Percentiles rank a stretch among this genome's conserved stretches.
Evolutionary conservation across 2,888 invertebrate genomes (phyloP).

Genomic region (Tiliacea aurago): DNA sequence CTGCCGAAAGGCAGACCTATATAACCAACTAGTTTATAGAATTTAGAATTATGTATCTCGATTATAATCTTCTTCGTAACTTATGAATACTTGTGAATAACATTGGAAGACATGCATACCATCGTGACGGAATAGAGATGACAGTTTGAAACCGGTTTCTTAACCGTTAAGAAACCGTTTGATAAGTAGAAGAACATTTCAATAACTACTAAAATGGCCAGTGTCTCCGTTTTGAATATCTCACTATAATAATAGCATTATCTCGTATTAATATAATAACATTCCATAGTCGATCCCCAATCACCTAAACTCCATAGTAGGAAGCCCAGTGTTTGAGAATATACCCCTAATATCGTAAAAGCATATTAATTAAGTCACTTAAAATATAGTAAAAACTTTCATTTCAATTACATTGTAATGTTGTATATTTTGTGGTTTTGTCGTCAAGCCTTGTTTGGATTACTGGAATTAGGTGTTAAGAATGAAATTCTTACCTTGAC

Average conservation of each 20-base stretch:
- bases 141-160: not conserved
- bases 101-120: not conserved
- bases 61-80: not conserved
- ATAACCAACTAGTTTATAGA: not conserved
- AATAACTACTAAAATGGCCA: not conserved
- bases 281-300: not conserved
- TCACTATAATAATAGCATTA: not conserved
- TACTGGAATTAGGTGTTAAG: not conserved
- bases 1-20: not conserved
- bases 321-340: not conserved
- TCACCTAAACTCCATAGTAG: not conserved
- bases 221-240: not conserved
- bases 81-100: not conserved
- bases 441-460: not conserved
- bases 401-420: not conserved
- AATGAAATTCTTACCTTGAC: not conserved
- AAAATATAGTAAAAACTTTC: not conserved
- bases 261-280: not conserved
- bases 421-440: not conserved
- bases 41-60: not conserved
- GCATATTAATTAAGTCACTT: not conserved
- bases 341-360: not conserved
- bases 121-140: not conserved
- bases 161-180: not conserved
- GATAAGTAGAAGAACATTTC: not conserved